These are phyloP conservation scores for Drosophila engyochracea DNA, from an alignment of 2,888 invertebrate genomes.

Conservation along the genomic window DNA sequence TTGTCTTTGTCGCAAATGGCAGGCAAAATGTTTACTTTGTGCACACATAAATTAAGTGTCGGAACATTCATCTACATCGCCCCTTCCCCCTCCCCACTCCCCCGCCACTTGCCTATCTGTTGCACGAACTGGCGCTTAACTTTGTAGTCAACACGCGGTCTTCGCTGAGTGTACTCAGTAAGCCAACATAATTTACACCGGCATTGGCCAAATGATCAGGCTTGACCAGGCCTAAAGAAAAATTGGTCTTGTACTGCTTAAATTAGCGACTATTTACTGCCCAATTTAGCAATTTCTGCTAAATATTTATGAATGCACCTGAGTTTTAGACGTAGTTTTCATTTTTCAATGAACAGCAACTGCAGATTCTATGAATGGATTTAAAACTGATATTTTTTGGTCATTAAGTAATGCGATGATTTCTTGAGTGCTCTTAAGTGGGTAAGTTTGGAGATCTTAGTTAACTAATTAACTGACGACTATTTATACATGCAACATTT, in stretches of 20 bases:
- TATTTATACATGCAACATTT: neutral
- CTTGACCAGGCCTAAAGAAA: slow-evolving; percentile 45
- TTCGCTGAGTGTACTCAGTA: slow-evolving; percentile 23
- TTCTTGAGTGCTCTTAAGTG: neutral
- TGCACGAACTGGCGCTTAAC: slow-evolving; percentile 65
- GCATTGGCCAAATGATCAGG: slow-evolving; percentile 7
- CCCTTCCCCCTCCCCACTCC: neutral
- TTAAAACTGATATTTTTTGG: slow-evolving; percentile 5
- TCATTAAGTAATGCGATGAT: slow-evolving; percentile 13
- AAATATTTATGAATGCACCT: slow-evolving; percentile 75
- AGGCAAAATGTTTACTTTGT: slow-evolving; percentile 72
- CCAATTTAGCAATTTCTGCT: slow-evolving; percentile 73
- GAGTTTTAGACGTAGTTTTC: slow-evolving; percentile 38
- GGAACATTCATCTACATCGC: slow-evolving; percentile 17
- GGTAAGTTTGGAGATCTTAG: neutral
- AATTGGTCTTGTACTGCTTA: slow-evolving; percentile 56
- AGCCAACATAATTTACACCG: slow-evolving; percentile 66
- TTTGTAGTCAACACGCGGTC: slow-evolving; percentile 30
- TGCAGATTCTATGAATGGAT: slow-evolving; percentile 59
- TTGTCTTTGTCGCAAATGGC: slow-evolving; percentile 78
- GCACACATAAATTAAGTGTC: slow-evolving; percentile 77
- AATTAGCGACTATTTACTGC: slow-evolving; percentile 72
- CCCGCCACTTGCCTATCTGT: neutral
- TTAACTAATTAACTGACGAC: neutral
- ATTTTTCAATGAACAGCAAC: slow-evolving; percentile 46